Conservation (phyloP, 2,888 invertebrate species). For the Diploptera punctata region DNA sequence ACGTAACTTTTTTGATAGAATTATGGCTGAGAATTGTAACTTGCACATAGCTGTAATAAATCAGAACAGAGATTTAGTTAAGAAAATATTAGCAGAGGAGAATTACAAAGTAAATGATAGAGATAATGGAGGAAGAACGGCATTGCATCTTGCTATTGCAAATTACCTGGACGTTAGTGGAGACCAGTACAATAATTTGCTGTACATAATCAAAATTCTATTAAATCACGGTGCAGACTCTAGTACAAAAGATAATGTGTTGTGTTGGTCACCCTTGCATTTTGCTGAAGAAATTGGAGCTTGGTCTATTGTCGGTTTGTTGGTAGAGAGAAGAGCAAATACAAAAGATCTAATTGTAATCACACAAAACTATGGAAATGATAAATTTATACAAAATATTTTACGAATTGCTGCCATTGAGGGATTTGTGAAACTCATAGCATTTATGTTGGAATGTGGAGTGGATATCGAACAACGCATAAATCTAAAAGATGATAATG, state of each 20-base stretch:
- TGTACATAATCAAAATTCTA: neutral
- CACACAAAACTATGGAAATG: too few relatives aligned
- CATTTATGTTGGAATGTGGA: neutral
- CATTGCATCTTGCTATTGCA: conserved; percentile 20
- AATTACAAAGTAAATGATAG: neutral
- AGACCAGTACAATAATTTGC: neutral
- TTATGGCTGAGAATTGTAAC: conserved; percentile 20
- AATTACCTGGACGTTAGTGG: neutral
- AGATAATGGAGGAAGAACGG: conserved; percentile 21
- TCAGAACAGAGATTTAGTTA: neutral
- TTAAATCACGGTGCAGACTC: neutral
- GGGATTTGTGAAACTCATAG: neutral
- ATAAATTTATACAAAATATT: neutral
- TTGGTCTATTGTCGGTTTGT: neutral
- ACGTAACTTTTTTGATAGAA: conserved; percentile 29
- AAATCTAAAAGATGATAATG: neutral
- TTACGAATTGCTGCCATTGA: neutral
- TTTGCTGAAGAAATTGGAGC: neutral
- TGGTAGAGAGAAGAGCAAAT: neutral
- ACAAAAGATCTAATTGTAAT: too few relatives aligned
- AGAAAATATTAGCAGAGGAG: neutral
- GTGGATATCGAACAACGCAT: neutral
- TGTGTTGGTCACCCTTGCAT: neutral
- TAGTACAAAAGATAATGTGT: neutral
- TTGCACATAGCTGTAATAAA: conserved; percentile 28